phyloP scores from a whole-genome alignment of 1,140 invertebrate genomes.

The Archegozetes longisetosus region DNA sequence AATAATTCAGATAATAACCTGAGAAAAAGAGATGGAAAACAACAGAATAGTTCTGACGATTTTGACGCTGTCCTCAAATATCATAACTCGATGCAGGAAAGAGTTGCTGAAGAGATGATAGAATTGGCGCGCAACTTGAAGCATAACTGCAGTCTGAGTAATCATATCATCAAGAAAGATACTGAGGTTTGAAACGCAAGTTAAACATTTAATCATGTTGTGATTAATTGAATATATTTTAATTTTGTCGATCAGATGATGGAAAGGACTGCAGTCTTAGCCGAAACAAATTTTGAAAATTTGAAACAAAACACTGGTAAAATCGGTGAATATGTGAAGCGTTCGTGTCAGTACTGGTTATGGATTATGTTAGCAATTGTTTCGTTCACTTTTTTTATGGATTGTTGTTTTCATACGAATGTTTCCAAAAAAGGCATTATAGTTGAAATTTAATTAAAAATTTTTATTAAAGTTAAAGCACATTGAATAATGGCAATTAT shows the following conservation, averaged over 20 bases:
- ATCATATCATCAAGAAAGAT: conserved; percentile 68
- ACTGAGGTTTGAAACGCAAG: conserved; percentile 42
- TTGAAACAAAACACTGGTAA: conserved; percentile 62
- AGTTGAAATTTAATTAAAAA: not conserved
- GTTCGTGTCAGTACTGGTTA: conserved; percentile 81
- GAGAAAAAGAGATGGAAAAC: conserved; percentile 10
- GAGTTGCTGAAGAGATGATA: conserved; percentile 82
- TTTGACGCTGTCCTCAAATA: conserved; percentile 64
- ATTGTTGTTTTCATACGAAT: conserved; percentile 68
- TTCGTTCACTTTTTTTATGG: conserved; percentile 69
- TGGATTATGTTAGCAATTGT: conserved; percentile 74
- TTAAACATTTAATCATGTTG: not conserved
- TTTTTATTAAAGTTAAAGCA: no score
- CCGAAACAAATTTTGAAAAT: conserved; percentile 55
- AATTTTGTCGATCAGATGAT: conserved; percentile 37
- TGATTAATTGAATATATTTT: conserved; percentile 20
- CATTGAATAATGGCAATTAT: no score
- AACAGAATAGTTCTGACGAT: conserved; percentile 37
- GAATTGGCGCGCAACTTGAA: conserved; percentile 67
- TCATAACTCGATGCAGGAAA: conserved; percentile 72
- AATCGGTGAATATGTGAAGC: conserved; percentile 62
- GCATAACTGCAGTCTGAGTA: conserved; percentile 67
- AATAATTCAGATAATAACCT: conserved; percentile 9
- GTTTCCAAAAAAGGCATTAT: conserved; percentile 33
- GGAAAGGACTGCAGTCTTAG: conserved; percentile 53